Conservation (phyloP, 1,140 invertebrate species). For the Lepidotrigona ventralis region DNA sequence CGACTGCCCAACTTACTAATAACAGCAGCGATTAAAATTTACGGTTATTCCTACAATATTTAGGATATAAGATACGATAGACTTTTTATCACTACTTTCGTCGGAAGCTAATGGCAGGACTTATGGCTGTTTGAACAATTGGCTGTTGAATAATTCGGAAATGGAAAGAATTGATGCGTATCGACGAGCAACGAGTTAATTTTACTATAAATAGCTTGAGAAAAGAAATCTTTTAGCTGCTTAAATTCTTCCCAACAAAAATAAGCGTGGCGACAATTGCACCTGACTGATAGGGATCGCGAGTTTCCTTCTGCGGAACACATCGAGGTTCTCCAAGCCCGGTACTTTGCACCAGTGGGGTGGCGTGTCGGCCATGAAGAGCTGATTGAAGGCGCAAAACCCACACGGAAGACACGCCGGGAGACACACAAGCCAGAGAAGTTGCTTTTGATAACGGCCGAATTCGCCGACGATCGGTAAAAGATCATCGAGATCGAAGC, state of each 20-base stretch:
- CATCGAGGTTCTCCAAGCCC: constrained; percentile 79
- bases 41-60: neutral
- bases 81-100: neutral
- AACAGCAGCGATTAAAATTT: neutral
- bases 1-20: neutral
- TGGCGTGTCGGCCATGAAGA: constrained; percentile 91
- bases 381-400: constrained; percentile 94
- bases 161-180: too few relatives aligned
- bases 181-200: neutral
- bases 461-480: constrained; percentile 92
- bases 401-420: constrained; percentile 94
- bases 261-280: constrained; percentile 1
- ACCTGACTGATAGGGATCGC: constrained; percentile 82
- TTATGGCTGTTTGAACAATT: neutral
- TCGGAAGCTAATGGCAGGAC: neutral
- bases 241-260: neutral
- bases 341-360: constrained; percentile 90
- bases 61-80: neutral
- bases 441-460: constrained; percentile 91
- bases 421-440: constrained; percentile 92
- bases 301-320: constrained; percentile 83
- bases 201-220: neutral
- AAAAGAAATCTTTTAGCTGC: neutral
- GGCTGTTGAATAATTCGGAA: too few relatives aligned
- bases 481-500: constrained; percentile 90